Percentiles rank a stretch among this genome's conserved stretches.
Conservation (phyloP, 2,113 vertebrate genomes). For the Dolichotis patagonum region DNA sequence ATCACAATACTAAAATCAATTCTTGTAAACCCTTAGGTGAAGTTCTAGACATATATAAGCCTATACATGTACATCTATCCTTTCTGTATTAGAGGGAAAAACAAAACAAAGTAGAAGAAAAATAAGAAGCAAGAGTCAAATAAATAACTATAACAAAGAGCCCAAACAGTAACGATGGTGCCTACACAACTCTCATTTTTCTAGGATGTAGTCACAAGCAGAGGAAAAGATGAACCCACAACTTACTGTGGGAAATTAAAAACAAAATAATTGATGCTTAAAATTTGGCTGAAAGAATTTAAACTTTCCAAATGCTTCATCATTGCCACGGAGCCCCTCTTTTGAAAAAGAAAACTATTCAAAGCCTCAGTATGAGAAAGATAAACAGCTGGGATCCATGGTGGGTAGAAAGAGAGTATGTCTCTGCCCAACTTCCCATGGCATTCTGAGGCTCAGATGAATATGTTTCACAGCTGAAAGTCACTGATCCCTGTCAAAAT, state of each 20-base stretch:
- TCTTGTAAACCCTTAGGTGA: too few relatives aligned
- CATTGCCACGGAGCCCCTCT: not conserved
- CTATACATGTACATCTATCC: too few relatives aligned
- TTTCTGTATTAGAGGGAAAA: too few relatives aligned
- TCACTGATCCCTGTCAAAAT: not conserved
- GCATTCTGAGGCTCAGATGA: not conserved
- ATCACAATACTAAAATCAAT: too few relatives aligned
- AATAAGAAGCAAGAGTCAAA: too few relatives aligned
- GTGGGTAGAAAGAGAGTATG: rapidly evolving
- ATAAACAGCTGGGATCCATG: not conserved
- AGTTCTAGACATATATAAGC: too few relatives aligned
- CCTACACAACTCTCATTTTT: not conserved
- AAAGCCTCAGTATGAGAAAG: not conserved
- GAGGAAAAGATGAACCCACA: not conserved
- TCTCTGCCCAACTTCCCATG: not conserved
- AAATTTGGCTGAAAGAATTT: not conserved
- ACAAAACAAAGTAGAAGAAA: too few relatives aligned
- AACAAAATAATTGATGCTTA: not conserved
- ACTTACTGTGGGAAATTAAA: not conserved
- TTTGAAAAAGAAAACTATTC: not conserved
- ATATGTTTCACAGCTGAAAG: not conserved
- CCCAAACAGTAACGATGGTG: too few relatives aligned
- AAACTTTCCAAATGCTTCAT: not conserved
- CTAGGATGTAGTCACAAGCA: not conserved
- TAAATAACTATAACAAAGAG: too few relatives aligned